Conservation (phyloP, 2,888 invertebrate genomes). For the Altica lythri region DNA sequence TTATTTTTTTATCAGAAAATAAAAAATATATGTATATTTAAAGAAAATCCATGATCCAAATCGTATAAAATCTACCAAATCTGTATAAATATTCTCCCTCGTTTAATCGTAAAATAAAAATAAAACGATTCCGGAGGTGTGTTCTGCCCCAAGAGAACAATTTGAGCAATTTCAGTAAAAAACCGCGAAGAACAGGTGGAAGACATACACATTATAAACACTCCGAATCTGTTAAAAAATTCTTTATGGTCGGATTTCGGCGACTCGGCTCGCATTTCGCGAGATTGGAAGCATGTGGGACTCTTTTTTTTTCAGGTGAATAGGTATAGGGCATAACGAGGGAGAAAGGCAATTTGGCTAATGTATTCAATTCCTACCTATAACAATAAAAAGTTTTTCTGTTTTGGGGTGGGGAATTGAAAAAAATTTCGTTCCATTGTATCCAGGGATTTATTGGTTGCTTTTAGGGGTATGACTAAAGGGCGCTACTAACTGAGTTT, state of each 20-base stretch:
- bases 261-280: conserved; percentile 41
- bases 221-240: conserved; percentile 50
- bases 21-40: too few species aligned
- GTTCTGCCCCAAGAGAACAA: conserved; percentile 34
- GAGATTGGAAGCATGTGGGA: conserved; percentile 44
- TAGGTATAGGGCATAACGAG: conserved; percentile 26
- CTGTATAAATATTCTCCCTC: conserved; percentile 13
- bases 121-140: conserved; percentile 17
- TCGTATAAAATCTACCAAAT: too few species aligned
- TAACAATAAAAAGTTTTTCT: conserved; percentile 36
- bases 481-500: conserved; percentile 20
- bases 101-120: conserved; percentile 29
- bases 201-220: conserved; percentile 51
- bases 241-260: conserved; percentile 49
- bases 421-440: conserved; percentile 18
- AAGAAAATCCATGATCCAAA: too few species aligned
- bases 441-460: conserved; percentile 23
- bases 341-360: conserved; percentile 39
- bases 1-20: too few species aligned
- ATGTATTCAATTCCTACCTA: conserved; percentile 41
- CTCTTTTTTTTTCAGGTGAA: conserved; percentile 32
- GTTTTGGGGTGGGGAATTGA: conserved; percentile 22
- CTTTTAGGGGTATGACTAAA: conserved; percentile 23
- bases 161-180: conserved; percentile 37
- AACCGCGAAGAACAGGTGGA: conserved; percentile 51